These are phyloP conservation scores for Amphimedon queenslandica DNA, from an alignment of 37 sponge, comb jelly and placozoan genomes.

Conservation along the genomic window DNA sequence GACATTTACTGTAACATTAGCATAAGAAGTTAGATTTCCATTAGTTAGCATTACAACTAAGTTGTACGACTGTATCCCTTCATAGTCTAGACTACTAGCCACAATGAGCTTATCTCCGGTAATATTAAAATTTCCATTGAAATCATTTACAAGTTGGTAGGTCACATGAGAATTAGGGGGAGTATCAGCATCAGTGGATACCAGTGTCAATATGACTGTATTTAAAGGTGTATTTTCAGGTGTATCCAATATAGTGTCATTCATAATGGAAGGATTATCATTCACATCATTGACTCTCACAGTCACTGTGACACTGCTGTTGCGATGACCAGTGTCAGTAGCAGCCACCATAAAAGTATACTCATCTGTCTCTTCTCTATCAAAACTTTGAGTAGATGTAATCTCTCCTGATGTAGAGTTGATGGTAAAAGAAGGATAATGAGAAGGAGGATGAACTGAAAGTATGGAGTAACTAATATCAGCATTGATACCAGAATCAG, in stretches of 20 bases:
- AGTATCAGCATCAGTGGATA: conserved; percentile 32
- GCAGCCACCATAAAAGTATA: conserved; percentile 48
- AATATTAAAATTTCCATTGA: conserved; percentile 20
- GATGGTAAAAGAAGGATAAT: conserved; percentile 13
- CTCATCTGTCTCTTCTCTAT: conserved; percentile 33
- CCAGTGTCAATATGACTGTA: background rate
- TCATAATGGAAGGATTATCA: conserved; percentile 61
- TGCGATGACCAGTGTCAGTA: conserved; percentile 31
- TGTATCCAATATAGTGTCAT: background rate
- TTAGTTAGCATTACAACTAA: conserved; percentile 40
- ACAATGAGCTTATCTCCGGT: conserved; percentile 36
- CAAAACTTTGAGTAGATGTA: background rate
- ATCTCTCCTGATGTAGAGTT: conserved; percentile 34
- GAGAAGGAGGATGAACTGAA: background rate
- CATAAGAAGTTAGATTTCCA: background rate
- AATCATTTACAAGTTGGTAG: conserved; percentile 1
- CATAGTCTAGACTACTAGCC: conserved; percentile 18
- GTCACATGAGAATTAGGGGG: conserved; percentile 25
- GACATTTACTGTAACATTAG: conserved; percentile 9
- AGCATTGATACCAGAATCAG: too few relatives aligned
- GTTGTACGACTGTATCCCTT: conserved; percentile 7
- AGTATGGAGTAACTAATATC: conserved; percentile 28
- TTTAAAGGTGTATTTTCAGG: conserved; percentile 21
- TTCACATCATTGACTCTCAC: conserved; percentile 46
- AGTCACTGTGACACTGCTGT: background rate